phyloP scores from a whole-genome alignment of 2,888 invertebrate species.

The Eristalis pertinax region DNA sequence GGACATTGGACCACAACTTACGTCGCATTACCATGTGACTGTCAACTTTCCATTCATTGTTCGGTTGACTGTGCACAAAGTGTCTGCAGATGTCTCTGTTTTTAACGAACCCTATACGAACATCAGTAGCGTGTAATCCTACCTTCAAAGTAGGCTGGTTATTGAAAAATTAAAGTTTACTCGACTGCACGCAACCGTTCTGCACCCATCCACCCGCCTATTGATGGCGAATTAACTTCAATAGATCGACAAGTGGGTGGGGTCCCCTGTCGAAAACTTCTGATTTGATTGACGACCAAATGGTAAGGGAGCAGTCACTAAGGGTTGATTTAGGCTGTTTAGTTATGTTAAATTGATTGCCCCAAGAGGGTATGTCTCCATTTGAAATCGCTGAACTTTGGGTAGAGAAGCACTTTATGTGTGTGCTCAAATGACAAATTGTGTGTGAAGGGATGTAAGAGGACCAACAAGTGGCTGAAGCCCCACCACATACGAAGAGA shows the following conservation, averaged over 20 bases:
- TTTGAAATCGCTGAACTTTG: constrained; percentile 33
- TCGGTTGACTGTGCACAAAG: background rate
- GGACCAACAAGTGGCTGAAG: constrained; percentile 61
- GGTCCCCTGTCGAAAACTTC: constrained; percentile 23
- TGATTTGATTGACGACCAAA: constrained; percentile 64
- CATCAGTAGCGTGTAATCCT: constrained; percentile 4
- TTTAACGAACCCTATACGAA: background rate
- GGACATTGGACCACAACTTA: constrained; percentile 9
- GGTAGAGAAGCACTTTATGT: background rate
- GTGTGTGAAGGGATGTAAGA: constrained; percentile 16
- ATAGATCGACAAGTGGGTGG: background rate
- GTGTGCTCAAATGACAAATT: constrained; percentile 50
- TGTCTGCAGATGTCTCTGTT: background rate
- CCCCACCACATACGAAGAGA: background rate
- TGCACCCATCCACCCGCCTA: constrained; percentile 22
- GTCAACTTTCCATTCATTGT: constrained; percentile 13
- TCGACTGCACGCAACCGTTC: background rate
- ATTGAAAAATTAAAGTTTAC: constrained; percentile 12
- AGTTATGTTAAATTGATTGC: constrained; percentile 65
- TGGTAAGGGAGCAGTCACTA: constrained; percentile 50
- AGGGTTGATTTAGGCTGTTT: constrained; percentile 49
- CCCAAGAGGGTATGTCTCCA: constrained; percentile 28
- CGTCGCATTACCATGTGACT: constrained; percentile 21
- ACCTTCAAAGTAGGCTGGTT: constrained; percentile 1
- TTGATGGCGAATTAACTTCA: constrained; percentile 57